Percentiles rank a stretch among this genome's conserved stretches.
phyloP scores from a whole-genome alignment of 2,113 vertebrate genomes.

The Zosterops pallidus region DNA sequence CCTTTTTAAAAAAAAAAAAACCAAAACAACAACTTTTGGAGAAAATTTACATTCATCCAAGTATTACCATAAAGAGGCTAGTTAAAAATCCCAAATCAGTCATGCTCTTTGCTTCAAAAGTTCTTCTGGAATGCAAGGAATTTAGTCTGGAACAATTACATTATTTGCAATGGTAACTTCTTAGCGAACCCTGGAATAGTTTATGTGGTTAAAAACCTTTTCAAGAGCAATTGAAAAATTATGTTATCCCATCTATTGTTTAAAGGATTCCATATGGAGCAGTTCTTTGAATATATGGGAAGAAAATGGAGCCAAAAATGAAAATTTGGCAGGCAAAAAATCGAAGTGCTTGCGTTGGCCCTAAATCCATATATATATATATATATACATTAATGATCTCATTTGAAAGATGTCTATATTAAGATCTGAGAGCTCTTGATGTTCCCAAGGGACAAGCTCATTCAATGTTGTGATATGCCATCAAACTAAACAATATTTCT shows the following conservation, averaged over 20 bases:
- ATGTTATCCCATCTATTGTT: slow-evolving; percentile 50
- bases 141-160: slow-evolving; percentile 26
- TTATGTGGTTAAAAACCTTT: slow-evolving; percentile 49
- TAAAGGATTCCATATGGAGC: slow-evolving; percentile 62
- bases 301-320: slow-evolving; percentile 29
- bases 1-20: neutral
- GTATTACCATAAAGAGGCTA: slow-evolving; percentile 9
- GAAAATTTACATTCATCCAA: slow-evolving; percentile 15
- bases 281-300: slow-evolving; percentile 44
- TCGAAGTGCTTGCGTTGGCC: slow-evolving; percentile 16
- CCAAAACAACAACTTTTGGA: neutral
- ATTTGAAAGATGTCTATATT: slow-evolving; percentile 49
- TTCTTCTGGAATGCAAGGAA: slow-evolving; percentile 35
- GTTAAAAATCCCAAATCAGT: slow-evolving; percentile 38
- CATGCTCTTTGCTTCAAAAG: slow-evolving; percentile 25
- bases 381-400: slow-evolving; percentile 27
- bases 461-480: neutral
- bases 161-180: slow-evolving; percentile 49
- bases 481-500: neutral
- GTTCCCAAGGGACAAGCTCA: neutral
- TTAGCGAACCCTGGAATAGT: slow-evolving; percentile 22
- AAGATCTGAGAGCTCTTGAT: slow-evolving; percentile 3
- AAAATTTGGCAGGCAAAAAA: slow-evolving; percentile 55
- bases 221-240: slow-evolving; percentile 59
- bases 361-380: neutral